Evolutionary conservation across 2,888 invertebrate genomes (phyloP), one percentile per base, ranked within the genome.

Genomic region (Caenorhabditis sulstoni): DNA sequence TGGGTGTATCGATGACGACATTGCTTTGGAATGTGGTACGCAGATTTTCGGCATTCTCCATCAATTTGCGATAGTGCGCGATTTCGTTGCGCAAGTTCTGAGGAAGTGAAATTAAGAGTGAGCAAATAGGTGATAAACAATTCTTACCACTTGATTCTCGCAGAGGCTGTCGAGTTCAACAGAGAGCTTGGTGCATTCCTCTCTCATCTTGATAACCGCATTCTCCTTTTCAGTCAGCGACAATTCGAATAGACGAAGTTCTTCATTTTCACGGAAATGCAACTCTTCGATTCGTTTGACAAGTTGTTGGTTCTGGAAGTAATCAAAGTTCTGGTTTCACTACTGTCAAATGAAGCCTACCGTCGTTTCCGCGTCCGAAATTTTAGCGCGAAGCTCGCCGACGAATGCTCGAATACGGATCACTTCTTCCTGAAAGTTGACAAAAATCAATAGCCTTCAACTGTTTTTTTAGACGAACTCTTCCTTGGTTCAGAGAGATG

Each of bases 61-160:
- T 67, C 0, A 79, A 52, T 52, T 79, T 79, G 8, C 71, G 66
- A 41, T 73, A 79, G 44, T 62, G 65, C 5, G 49, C 23, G 23
- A 79, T 79, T 73, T 79, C 78, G 14, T 58, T 53, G 12, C 64
- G 66, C 1, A 79, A 50, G 35, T 61, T 73, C 78, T 79, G 41
- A 2, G 61, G 61, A 45, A 39, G 22, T 11, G 29, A 29, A 29
- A 29, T 29, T 29, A 29, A 29, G 4, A 29, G 29, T 29, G 29
- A 29, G 29, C 29, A 29, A 7, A n/a, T n/a, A n/a, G n/a, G n/a
- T n/a, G 8, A 52, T 3, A 53, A 3, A 23, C 16, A 9, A 11
- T 45, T 55, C 64, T 71, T 16, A 79, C 78, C 16, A 67, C 67
- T 16, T 79, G 66, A 12, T 79, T 79, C 12, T 79, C 78, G 14